Evolutionary conservation across 2,888 invertebrate species (phyloP).

Genomic region (Oligia strigilis): DNA sequence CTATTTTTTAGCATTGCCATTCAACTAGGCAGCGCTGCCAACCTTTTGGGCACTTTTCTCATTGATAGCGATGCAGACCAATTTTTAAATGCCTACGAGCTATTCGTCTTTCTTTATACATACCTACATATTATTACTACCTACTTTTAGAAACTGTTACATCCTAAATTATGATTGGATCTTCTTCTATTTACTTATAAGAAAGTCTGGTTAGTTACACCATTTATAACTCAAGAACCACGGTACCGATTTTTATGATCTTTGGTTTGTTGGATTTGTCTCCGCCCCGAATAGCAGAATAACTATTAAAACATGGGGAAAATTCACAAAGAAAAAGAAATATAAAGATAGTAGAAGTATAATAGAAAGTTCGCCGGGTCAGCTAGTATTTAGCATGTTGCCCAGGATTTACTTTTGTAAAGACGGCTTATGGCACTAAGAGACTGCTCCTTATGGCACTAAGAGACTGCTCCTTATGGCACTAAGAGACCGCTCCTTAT

Average conservation of each 20-base stretch:
- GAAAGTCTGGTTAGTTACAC: no score
- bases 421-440: neutral
- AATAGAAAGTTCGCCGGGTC: no score
- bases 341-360: no score
- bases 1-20: neutral
- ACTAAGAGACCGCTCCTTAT: neutral
- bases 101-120: neutral
- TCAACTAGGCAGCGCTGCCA: neutral
- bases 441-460: neutral
- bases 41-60: neutral
- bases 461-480: neutral
- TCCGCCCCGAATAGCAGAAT: no score
- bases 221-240: no score
- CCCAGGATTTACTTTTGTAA: neutral
- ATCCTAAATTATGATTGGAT: neutral
- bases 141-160: neutral
- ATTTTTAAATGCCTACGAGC: neutral
- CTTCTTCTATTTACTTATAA: no score
- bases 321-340: no score
- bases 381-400: neutral
- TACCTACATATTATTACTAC: neutral
- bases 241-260: no score
- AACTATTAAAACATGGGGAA: no score
- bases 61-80: neutral
- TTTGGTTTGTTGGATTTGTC: no score